Evolutionary conservation across 1,140 invertebrate genomes (phyloP).

Genomic region (Megalonaias nervosa): DNA sequence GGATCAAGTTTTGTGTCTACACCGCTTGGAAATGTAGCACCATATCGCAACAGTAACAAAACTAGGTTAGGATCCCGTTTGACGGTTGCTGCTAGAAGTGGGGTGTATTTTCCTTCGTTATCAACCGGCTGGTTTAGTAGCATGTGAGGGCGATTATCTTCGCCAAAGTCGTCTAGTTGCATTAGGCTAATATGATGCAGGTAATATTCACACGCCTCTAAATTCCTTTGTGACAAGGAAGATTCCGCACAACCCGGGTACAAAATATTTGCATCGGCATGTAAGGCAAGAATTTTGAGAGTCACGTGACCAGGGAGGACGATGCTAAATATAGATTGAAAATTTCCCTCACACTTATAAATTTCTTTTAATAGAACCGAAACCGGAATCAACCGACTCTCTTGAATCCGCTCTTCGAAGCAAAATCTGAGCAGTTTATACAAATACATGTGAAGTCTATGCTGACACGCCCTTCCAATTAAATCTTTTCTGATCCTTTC

Average conservation of each 20-base stretch:
- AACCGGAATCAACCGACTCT: constrained; percentile 31
- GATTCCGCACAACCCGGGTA: neutral
- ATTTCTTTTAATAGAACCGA: constrained; percentile 32
- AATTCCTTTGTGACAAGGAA: neutral
- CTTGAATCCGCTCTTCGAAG: constrained; percentile 20
- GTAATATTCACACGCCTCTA: constrained; percentile 27
- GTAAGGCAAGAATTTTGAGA: constrained; percentile 1
- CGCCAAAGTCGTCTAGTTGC: neutral
- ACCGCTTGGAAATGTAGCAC: neutral
- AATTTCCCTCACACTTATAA: constrained; percentile 22
- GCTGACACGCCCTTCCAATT: neutral
- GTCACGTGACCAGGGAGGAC: constrained; percentile 5
- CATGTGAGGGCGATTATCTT: neutral
- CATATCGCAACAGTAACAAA: constrained; percentile 12
- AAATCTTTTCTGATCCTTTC: too few relatives aligned
- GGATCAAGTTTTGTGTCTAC: constrained; percentile 14
- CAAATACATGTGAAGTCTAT: constrained; percentile 7
- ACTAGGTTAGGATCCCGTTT: constrained; percentile 24
- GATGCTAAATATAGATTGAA: constrained; percentile 21
- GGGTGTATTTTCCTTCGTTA: neutral
- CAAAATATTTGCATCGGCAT: constrained; percentile 12
- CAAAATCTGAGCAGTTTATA: constrained; percentile 20
- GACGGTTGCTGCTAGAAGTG: constrained; percentile 17
- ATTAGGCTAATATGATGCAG: constrained; percentile 16
- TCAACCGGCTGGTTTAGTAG: constrained; percentile 15